Evolutionary conservation across 2,113 vertebrate genomes (phyloP).

Genomic region (Acanthochromis polyacanthus): DNA sequence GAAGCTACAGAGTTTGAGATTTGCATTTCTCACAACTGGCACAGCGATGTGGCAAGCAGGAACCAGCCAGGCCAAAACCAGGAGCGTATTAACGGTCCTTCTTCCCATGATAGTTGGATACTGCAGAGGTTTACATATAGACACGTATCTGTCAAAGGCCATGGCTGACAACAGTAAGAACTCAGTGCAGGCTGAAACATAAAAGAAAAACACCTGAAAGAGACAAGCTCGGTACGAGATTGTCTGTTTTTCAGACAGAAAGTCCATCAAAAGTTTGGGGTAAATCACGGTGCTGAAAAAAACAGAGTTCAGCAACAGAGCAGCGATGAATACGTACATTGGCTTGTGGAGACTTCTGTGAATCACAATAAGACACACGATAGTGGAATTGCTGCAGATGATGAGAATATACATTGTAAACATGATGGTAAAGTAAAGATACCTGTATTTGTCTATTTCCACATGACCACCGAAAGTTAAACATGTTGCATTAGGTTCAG

Average conservation of each 20-base stretch:
- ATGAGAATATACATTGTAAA: slow-evolving; percentile 20
- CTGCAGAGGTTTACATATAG: slow-evolving; percentile 34
- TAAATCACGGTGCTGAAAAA: not conserved
- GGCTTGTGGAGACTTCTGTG: not conserved
- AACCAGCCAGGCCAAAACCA: slow-evolving; percentile 6
- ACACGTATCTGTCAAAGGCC: slow-evolving; percentile 33
- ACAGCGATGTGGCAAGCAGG: not conserved
- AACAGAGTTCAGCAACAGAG: not conserved
- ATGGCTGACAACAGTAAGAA: slow-evolving; percentile 34
- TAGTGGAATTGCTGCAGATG: slow-evolving; percentile 20
- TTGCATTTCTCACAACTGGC: not conserved
- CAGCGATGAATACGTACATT: not conserved
- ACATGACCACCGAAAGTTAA: slow-evolving; percentile 25
- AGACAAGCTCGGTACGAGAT: not conserved
- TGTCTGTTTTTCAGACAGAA: not conserved
- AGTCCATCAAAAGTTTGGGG: not conserved
- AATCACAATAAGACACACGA: slow-evolving; percentile 6
- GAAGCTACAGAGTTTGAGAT: not conserved
- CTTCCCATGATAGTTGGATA: slow-evolving; percentile 15
- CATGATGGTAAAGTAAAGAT: slow-evolving; percentile 22
- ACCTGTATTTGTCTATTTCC: slow-evolving; percentile 26
- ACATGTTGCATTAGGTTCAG: not conserved
- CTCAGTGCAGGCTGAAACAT: not conserved
- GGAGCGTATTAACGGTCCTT: not conserved
- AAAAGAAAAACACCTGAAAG: not conserved